A percentile compares a stretch with the other conserved stretches of the same genome.
These are phyloP conservation scores for Zelleria hepariella DNA, from an alignment of 2,888 invertebrate genomes.

Conservation along the genomic window DNA sequence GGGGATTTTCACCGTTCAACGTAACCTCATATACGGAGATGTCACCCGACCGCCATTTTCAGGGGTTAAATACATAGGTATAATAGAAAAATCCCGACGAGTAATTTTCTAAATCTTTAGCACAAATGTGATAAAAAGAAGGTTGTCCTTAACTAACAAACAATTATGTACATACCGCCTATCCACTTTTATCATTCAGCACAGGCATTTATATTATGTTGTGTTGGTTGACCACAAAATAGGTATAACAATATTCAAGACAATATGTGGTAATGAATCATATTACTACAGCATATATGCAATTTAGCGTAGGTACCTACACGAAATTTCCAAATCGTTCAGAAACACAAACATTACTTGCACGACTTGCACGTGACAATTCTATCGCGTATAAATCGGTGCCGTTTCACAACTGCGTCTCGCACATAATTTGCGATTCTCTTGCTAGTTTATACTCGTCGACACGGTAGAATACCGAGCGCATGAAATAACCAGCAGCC, in stretches of 20 bases:
- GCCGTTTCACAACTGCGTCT: background rate
- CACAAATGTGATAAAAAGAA: background rate
- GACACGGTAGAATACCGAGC: background rate
- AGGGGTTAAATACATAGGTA: background rate
- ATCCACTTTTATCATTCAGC: too few relatives aligned
- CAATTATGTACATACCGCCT: too few relatives aligned
- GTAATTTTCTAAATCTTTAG: constrained; percentile 1
- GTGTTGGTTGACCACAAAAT: too few relatives aligned
- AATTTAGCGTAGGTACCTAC: background rate
- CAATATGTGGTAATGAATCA: background rate
- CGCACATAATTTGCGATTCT: background rate
- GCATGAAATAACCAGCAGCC: background rate
- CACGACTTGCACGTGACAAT: background rate
- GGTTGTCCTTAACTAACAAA: too few relatives aligned
- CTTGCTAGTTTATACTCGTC: background rate
- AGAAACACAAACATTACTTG: background rate
- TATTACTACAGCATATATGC: background rate
- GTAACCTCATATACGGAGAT: constrained; percentile 11
- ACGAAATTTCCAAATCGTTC: background rate
- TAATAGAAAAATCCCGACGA: background rate
- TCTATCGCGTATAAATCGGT: background rate
- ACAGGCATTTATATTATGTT: too few relatives aligned
- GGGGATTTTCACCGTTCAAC: constrained; percentile 26
- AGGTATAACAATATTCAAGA: too few relatives aligned
- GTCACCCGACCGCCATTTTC: background rate